Percentiles rank a stretch among this genome's conserved stretches.
Evolutionary conservation across 2,797 vertebrate genomes (phyloP).

Genomic region (Bradypus variegatus): DNA sequence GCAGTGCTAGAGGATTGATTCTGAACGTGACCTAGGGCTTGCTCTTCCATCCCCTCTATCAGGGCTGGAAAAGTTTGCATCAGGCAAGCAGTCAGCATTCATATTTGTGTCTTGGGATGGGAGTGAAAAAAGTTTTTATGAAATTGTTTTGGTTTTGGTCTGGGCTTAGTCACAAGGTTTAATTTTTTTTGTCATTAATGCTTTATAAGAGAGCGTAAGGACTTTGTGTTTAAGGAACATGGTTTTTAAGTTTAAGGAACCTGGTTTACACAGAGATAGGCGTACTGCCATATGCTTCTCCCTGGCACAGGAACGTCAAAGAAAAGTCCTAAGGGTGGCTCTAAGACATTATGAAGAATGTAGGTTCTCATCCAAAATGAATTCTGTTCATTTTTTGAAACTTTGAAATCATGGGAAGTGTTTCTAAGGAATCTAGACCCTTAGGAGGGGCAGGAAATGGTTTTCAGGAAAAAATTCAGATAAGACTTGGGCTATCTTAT

Average conservation of each 20-base stretch:
- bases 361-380: not conserved
- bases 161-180: not conserved
- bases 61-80: not conserved
- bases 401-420: not conserved
- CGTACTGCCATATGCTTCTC: not conserved
- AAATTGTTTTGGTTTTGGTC: not conserved
- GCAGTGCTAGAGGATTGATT: not conserved
- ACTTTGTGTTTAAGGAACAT: not conserved
- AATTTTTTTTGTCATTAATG: not conserved
- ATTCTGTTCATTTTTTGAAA: not conserved
- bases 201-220: not conserved
- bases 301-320: not conserved
- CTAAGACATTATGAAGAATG: not conserved
- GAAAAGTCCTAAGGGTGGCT: not conserved
- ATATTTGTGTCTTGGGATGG: not conserved
- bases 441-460: not conserved
- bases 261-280: not conserved
- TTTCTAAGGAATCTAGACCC: not conserved
- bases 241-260: not conserved
- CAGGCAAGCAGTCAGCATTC: not conserved
- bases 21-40: not conserved
- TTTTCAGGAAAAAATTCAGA: constrained; percentile 23
- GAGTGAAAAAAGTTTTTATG: not conserved
- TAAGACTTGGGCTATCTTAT: not conserved
- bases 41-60: not conserved